A percentile compares a stretch with the other conserved stretches of the same genome.
phyloP scores from a whole-genome alignment of 1,140 invertebrate genomes.

The Drosophila pectinifera region DNA sequence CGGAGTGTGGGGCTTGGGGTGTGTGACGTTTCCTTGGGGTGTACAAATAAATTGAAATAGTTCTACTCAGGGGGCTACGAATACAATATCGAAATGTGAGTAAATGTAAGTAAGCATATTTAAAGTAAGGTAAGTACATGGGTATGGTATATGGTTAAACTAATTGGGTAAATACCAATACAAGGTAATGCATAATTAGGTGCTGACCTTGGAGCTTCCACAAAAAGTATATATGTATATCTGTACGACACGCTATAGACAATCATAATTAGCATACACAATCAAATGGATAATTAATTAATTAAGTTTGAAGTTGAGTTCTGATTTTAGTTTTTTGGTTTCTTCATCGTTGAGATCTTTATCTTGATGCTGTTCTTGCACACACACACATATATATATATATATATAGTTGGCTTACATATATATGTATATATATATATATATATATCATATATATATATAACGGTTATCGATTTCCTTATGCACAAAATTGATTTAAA shows the following conservation, averaged over 20 bases:
- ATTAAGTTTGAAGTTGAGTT: constrained; percentile 43
- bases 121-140: constrained; percentile 47
- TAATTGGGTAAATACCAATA: constrained; percentile 46
- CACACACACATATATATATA: constrained; percentile 38
- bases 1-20: neutral
- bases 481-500: constrained; percentile 51
- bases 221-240: constrained; percentile 41
- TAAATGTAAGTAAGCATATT: constrained; percentile 48
- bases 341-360: constrained; percentile 5
- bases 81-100: constrained; percentile 51
- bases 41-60: constrained; percentile 46
- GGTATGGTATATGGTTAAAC: constrained; percentile 47
- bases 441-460: constrained; percentile 50
- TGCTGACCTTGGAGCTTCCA: constrained; percentile 12
- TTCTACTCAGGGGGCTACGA: constrained; percentile 45
- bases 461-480: constrained; percentile 38
- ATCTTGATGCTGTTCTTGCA: constrained; percentile 8
- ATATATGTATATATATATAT: constrained; percentile 50
- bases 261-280: constrained; percentile 57
- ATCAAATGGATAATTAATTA: constrained; percentile 59
- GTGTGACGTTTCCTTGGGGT: constrained; percentile 6
- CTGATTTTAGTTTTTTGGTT: constrained; percentile 11
- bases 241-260: constrained; percentile 44
- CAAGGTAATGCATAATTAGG: constrained; percentile 22
- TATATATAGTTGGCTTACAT: constrained; percentile 52